Percentiles rank a stretch among this genome's conserved stretches.
Evolutionary conservation across 2,113 vertebrate species (phyloP).

Genomic region (Tychaedon coryphoeus): DNA sequence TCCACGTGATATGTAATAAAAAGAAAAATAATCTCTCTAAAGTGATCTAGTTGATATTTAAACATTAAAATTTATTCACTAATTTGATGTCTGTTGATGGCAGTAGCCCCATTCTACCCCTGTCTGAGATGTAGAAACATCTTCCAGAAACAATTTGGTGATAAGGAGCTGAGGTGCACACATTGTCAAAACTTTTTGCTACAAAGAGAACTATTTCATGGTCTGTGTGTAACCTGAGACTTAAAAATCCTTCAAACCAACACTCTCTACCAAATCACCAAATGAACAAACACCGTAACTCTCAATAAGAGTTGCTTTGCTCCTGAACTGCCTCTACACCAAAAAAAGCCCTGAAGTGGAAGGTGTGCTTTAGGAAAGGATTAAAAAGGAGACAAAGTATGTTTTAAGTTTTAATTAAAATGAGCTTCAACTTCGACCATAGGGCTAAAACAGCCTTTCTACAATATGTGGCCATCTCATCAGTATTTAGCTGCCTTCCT

Average conservation of each 20-base stretch:
- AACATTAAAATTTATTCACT: neutral
- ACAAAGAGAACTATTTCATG: neutral
- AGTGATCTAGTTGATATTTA: neutral
- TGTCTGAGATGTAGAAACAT: neutral
- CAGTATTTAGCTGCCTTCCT: neutral
- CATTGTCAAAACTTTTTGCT: neutral
- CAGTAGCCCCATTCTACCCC: neutral
- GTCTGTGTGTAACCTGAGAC: neutral
- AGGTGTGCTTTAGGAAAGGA: neutral
- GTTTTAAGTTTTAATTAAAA: neutral
- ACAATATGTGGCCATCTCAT: neutral
- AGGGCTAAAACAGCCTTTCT: neutral
- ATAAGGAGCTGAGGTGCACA: neutral
- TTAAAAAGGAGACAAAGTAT: neutral
- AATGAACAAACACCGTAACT: neutral
- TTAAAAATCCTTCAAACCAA: neutral
- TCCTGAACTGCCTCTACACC: neutral
- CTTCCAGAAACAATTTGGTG: neutral
- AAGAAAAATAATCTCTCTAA: neutral
- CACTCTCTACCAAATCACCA: neutral
- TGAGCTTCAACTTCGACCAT: neutral
- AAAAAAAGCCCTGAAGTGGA: neutral
- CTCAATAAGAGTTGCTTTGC: neutral
- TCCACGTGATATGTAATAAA: fast-evolving
- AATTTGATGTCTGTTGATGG: neutral